Evolutionary conservation across 2,888 invertebrate genomes (phyloP).

Genomic region (Caenorhabditis drosophilae): DNA sequence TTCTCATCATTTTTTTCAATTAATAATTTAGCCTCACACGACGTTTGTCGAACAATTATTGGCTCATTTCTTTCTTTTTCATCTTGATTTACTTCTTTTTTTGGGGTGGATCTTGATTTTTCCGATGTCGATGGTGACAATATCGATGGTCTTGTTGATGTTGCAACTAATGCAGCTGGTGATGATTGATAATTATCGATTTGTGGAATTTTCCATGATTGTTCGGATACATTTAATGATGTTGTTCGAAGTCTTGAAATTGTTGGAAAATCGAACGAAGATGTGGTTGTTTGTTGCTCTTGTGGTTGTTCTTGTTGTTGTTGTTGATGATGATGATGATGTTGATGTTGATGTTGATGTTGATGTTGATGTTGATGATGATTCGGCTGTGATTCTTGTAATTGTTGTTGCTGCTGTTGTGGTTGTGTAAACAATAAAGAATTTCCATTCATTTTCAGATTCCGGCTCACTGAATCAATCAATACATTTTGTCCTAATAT

Average conservation of each 20-base stretch:
- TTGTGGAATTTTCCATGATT: background rate
- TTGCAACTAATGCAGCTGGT: background rate
- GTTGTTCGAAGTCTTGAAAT: background rate
- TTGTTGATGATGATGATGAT: slow-evolving; percentile 2
- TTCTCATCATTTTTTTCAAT: background rate
- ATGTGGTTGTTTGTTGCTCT: background rate
- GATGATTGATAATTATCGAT: background rate
- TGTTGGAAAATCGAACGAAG: background rate
- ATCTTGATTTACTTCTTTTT: too few relatives aligned
- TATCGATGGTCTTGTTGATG: background rate
- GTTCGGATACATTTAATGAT: background rate
- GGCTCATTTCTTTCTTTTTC: background rate
- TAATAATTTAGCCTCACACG: slow-evolving; percentile 1
- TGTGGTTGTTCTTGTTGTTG: background rate
- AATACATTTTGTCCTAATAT: background rate
- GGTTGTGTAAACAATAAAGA: too few relatives aligned
- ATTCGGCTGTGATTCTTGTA: background rate
- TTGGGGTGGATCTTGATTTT: too few relatives aligned
- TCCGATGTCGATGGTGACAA: background rate
- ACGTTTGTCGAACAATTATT: background rate
- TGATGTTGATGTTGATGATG: slow-evolving; percentile 2
- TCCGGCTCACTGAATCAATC: background rate
- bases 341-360: slow-evolving; percentile 1
- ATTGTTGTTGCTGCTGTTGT: background rate
- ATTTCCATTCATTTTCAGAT: too few relatives aligned